Percentiles rank a stretch among this genome's conserved stretches.
Conservation (phyloP, 2,113 vertebrate species). For the Oncorhynchus mykiss region DNA sequence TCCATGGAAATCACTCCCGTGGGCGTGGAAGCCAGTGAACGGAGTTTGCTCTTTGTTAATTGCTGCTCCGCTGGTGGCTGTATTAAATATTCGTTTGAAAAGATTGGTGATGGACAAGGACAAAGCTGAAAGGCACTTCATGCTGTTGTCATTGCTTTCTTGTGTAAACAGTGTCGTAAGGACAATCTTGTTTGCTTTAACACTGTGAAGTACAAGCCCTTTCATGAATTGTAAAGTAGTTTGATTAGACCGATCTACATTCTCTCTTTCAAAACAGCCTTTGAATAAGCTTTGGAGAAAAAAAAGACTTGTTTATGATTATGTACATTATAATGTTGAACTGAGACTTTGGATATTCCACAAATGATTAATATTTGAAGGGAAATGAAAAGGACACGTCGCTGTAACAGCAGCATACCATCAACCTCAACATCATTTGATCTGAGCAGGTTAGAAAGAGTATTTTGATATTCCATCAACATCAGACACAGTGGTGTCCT, state of each 20-base stretch:
- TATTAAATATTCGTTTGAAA: conserved; percentile 22
- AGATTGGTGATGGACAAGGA: neutral
- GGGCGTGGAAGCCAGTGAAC: neutral
- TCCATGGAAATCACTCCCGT: conserved; percentile 18
- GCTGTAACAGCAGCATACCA: no score
- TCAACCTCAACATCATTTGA: no score
- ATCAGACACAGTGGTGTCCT: no score
- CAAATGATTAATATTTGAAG: no score
- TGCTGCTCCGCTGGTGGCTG: conserved; percentile 25
- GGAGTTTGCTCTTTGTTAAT: conserved; percentile 37
- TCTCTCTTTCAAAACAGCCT: conserved; percentile 5
- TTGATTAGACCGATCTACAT: neutral
- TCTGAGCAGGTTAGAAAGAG: no score
- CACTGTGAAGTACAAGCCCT: no score
- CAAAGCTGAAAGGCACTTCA: neutral
- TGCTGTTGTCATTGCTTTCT: neutral
- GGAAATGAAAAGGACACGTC: no score
- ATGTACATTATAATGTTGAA: no score
- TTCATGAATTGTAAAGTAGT: neutral
- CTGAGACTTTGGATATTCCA: no score
- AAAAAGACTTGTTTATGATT: no score
- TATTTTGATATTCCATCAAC: no score
- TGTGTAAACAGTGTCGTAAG: neutral
- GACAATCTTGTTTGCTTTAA: neutral
- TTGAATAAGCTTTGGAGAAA: neutral